Conservation (phyloP, 1,140 invertebrate species). For the Halotydeus destructor region DNA sequence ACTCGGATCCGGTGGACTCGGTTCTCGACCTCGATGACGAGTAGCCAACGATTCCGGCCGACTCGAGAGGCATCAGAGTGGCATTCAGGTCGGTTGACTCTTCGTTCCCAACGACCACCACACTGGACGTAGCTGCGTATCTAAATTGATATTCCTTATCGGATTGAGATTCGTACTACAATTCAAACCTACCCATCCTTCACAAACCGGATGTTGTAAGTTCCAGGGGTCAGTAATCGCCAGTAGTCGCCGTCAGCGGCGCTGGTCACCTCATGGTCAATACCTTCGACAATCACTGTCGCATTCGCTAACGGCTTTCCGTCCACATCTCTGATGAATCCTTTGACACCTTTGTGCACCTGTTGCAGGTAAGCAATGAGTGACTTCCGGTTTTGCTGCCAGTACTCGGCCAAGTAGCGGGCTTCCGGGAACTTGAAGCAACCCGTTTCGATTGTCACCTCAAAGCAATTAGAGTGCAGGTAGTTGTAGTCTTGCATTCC, state of each 20-base stretch:
- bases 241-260: slow-evolving; percentile 70
- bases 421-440: slow-evolving; percentile 72
- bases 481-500: slow-evolving; percentile 99
- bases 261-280: slow-evolving; percentile 43
- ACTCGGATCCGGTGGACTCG: too few relatives aligned
- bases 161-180: too few relatives aligned
- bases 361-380: slow-evolving; percentile 68
- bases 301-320: slow-evolving; percentile 47
- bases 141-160: too few relatives aligned
- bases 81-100: too few relatives aligned
- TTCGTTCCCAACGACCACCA: too few relatives aligned
- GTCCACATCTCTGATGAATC: slow-evolving; percentile 55
- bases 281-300: slow-evolving; percentile 45
- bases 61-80: too few relatives aligned
- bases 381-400: slow-evolving; percentile 69
- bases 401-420: slow-evolving; percentile 49
- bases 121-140: too few relatives aligned
- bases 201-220: slow-evolving; percentile 48
- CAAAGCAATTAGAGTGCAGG: slow-evolving; percentile 69
- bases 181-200: slow-evolving; percentile 38
- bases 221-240: slow-evolving; percentile 65
- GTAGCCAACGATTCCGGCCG: too few relatives aligned
- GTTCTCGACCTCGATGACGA: too few relatives aligned
- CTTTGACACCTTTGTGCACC: slow-evolving; percentile 66
- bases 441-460: slow-evolving; percentile 71